Conservation (phyloP, 2,113 vertebrate genomes). For the Hippocampus barbouri region DNA sequence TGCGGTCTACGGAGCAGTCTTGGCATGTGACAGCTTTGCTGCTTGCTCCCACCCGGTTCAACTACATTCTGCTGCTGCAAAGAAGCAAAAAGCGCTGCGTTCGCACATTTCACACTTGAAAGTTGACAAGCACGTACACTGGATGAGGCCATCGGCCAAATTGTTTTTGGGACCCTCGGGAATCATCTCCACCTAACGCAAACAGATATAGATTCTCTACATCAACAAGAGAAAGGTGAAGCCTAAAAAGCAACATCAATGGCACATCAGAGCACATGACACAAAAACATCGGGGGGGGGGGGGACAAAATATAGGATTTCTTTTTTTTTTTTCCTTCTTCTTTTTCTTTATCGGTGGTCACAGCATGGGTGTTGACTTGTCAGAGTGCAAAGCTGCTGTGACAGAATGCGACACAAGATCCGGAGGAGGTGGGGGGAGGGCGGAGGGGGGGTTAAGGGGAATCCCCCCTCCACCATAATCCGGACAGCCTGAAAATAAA, state of each 20-base stretch:
- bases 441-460: conserved; percentile 66
- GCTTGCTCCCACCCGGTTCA: conserved; percentile 33
- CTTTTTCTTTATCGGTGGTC: neutral
- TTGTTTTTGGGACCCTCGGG: conserved; percentile 53
- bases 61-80: conserved; percentile 33
- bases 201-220: conserved; percentile 67
- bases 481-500: conserved; percentile 66
- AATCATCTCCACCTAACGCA: conserved; percentile 57
- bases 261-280: conserved; percentile 36
- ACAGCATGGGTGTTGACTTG: conserved; percentile 56
- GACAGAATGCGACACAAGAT: conserved; percentile 77
- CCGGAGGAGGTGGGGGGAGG: conserved; percentile 35
- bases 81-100: conserved; percentile 17
- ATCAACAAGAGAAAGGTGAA: conserved; percentile 49
- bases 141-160: conserved; percentile 60
- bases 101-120: conserved; percentile 30
- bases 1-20: conserved; percentile 14
- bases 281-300: conserved; percentile 42
- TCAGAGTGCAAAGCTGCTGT: conserved; percentile 69
- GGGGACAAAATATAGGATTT: conserved; percentile 9
- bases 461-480: conserved; percentile 75
- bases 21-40: conserved; percentile 36
- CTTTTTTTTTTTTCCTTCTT: too few relatives aligned
- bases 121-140: conserved; percentile 45
- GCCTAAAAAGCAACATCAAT: conserved; percentile 43